Evolutionary conservation across 92 coral and sea anemone genomes (phyloP), one percentile per base, ranked within the genome.

Genomic region (Hydrozoanthus gracilis): DNA sequence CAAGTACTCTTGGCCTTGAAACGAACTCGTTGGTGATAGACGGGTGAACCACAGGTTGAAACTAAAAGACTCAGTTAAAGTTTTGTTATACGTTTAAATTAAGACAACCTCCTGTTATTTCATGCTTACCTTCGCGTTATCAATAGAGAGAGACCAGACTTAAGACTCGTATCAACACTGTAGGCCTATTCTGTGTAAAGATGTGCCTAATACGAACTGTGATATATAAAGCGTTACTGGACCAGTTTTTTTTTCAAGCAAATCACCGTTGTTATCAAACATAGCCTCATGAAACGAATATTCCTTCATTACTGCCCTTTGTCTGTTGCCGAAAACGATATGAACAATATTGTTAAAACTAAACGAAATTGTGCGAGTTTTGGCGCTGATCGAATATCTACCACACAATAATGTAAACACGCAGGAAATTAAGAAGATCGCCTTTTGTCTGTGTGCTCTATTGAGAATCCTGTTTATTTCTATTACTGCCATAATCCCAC

Each of bases 401-500:
- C 55, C 77, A 45, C 48, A 45, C 4, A 20, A 12, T 45, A 20
- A 12, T 45, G 5, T 72, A 72, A 46, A 72, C 45, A 45, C 51
- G n/a, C 54, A 47, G 77, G 77, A 72, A 72, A 72, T 72, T 72
- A 49, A 72, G 51, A 13, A n/a, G 35, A 72, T 72, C 51, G 6
- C 47, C 20, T 11, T 72, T 72, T 72, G 77, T 72, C 17, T 39
- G 45, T 8, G 14, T 18, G 3, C 27, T 47, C 77, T 27, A 72
- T 51, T 72, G 77, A 72, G 77, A 16, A 72, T 72, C 77, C 77
- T 72, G 77, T 72, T 72, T 72, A 72, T 46, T 47, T 72, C 9
- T 45, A 51, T n/a, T 44, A 14, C 77, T 44, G 77, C 49, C 55
- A 14, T 72, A 72, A 71, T 72, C 77, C 49, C 77, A 72, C 77